Evolutionary conservation across 2,113 vertebrate species (phyloP).

Genomic region (Tympanuchus pallidicinctus): DNA sequence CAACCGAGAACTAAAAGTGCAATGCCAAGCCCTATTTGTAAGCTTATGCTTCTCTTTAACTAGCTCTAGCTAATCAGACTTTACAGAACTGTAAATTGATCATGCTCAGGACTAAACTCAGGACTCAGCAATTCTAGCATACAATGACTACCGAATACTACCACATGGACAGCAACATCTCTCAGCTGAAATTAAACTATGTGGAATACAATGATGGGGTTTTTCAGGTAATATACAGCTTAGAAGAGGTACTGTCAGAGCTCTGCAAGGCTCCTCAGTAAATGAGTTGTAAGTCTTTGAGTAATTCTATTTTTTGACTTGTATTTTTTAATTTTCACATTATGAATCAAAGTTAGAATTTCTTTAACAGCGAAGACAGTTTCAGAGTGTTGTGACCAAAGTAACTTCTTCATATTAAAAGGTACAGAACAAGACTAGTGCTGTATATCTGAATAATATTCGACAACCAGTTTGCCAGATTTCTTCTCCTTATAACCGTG

Average conservation of each 20-base stretch:
- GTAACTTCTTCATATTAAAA: neutral
- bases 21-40: neutral
- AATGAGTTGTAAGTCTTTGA: neutral
- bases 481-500: neutral
- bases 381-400: neutral
- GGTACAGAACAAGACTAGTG: neutral
- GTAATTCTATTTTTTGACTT: neutral
- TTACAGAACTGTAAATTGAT: neutral
- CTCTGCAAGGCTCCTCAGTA: neutral
- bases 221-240: neutral
- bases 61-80: neutral
- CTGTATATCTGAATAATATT: neutral
- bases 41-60: neutral
- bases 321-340: neutral
- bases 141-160: neutral
- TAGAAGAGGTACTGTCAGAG: neutral
- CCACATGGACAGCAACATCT: neutral
- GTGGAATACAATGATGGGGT: neutral
- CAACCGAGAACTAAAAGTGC: neutral
- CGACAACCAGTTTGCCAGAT: neutral
- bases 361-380: neutral
- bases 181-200: neutral
- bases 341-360: neutral
- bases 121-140: no score
- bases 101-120: no score